Evolutionary conservation across 2,797 vertebrate genomes (phyloP).

Genomic region (Enteromius fasciolatus): DNA sequence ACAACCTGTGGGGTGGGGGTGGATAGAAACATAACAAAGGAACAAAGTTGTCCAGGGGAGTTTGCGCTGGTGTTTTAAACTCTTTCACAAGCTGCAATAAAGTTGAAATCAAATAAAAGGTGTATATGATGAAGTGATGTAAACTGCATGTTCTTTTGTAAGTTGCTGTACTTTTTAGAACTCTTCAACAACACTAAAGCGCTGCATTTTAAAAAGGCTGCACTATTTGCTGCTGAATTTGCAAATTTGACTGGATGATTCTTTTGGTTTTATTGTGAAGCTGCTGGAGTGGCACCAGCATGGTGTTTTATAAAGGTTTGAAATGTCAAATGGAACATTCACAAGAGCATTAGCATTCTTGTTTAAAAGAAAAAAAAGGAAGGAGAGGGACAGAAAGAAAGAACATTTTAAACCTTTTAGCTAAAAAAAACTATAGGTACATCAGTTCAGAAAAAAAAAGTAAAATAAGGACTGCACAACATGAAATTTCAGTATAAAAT

Average conservation of each 20-base stretch:
- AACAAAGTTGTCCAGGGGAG: conserved; percentile 4
- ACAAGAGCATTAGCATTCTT: background rate
- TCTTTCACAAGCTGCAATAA: conserved; percentile 4
- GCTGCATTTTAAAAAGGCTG: background rate
- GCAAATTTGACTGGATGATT: background rate
- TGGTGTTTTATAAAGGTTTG: background rate
- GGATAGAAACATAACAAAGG: conserved; percentile 1
- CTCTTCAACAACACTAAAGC: background rate
- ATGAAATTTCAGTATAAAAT: no score
- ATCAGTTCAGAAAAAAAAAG: background rate
- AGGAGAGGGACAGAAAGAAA: background rate
- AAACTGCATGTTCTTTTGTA: conserved; percentile 11
- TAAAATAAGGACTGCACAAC: no score
- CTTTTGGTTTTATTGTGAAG: background rate
- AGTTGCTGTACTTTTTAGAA: conserved; percentile 1
- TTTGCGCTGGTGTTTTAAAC: background rate
- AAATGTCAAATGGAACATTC: background rate
- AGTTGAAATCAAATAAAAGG: conserved; percentile 2
- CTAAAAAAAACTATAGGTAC: background rate
- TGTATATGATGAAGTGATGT: conserved; percentile 16
- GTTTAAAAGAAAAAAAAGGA: background rate
- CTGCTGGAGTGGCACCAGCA: background rate
- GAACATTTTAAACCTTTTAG: background rate
- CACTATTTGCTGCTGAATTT: conserved; percentile 14
- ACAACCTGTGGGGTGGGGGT: background rate